phyloP scores from a whole-genome alignment of 2,113 vertebrate species.

The Zeus faber region DNA sequence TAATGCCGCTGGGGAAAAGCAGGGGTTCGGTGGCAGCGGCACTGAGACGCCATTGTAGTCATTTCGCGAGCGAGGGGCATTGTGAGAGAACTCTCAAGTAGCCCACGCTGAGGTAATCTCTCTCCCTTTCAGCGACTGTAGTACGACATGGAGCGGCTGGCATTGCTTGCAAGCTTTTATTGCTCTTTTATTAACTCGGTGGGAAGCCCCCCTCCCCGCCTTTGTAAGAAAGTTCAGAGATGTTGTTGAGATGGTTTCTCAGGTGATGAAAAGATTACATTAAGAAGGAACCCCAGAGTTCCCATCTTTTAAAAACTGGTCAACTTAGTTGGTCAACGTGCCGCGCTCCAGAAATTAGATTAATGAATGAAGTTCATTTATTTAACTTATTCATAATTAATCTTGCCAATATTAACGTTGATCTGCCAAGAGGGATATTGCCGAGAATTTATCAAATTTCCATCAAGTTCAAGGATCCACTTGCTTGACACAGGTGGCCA shows the following conservation, averaged over 20 bases:
- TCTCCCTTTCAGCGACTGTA: conserved; percentile 59
- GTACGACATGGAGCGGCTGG: conserved; percentile 25
- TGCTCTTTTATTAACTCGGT: conserved; percentile 53
- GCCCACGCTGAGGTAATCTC: conserved; percentile 45
- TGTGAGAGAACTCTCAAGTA: conserved; percentile 58
- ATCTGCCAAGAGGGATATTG: too few species aligned
- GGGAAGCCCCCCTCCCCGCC: conserved; percentile 42
- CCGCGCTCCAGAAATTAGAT: too few species aligned
- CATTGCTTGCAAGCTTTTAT: conserved; percentile 53
- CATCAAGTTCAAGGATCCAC: too few species aligned
- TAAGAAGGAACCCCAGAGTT: too few species aligned
- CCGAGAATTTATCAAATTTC: too few species aligned
- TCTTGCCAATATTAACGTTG: too few species aligned
- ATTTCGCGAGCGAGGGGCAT: conserved; percentile 46
- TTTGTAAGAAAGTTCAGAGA: conserved; percentile 25
- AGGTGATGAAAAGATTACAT: too few species aligned
- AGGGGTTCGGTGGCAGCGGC: conserved; percentile 51
- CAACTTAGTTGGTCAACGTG: too few species aligned
- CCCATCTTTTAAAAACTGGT: too few species aligned
- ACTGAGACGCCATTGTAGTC: conserved; percentile 45
- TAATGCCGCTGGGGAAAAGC: conserved; percentile 54
- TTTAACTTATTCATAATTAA: too few species aligned
- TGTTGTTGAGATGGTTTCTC: conserved; percentile 38
- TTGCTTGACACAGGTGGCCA: too few species aligned
- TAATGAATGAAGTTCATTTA: too few species aligned